Base-by-base conservation (phyloP, 2,888 invertebrate species). In the Subacronicta megacephala region DNA sequence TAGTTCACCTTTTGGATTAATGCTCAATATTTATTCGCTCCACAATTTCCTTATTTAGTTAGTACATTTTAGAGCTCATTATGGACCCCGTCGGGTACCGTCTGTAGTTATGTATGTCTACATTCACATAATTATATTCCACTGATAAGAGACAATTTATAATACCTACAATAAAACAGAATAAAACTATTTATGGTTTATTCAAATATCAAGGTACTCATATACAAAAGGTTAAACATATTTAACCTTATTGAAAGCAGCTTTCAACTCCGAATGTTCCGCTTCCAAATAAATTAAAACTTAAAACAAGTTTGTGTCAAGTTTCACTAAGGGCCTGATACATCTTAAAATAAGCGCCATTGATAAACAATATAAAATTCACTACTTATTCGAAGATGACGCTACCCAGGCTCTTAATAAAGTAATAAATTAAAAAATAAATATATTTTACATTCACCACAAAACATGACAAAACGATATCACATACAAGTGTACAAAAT, bases 401-500 rank as follows among this genome's bases (percentile, higher is more conserved):
- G 58, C 46, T 50, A 46, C 26, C 29, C 60, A 74, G 75, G 74
- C 76, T 65, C 66, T 53, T 76, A 78, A 67, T 76, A 74, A 76
- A 65, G 51, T 16, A 57, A 62, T 56, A 62, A 73, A 63, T 66
- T 64, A 77, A 63, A 55, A 56, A 54, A 73, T 49, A 62, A 62
- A 67, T 71, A 72, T 56, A 47, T 69, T 58, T 52, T 68, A 63
- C 74, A 80, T 62, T 75, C 77, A 76, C 76, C 76, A 61, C 41
- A 47, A 58, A 36, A 42, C 59, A 46, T 37, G 15, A 42, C 36
- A 62, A 49, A 61, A 59, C 54, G 45, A 61, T 74, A 63, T 65
- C 62, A 72, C 61, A 56, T 55, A 73, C 23, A 46, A 55, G 16
- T 60, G 56, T 55, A 57, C 57, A 52, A 63, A 58, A 64, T 68